A percentile compares a stretch with the other conserved stretches of the same genome.
phyloP scores from a whole-genome alignment of 1,140 invertebrate species.

The Mya arenaria region DNA sequence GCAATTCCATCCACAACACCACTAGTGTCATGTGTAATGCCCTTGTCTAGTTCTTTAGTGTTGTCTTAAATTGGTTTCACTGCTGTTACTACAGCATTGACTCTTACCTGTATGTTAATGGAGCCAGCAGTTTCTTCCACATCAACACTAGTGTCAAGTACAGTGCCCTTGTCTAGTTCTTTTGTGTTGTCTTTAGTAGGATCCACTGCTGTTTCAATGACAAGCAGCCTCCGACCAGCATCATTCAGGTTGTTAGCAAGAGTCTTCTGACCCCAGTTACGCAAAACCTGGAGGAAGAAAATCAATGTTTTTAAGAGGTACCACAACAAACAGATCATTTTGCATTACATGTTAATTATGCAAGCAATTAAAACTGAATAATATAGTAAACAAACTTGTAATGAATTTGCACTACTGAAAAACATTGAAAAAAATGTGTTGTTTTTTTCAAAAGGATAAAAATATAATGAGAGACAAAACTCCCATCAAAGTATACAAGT shows the following conservation, averaged over 20 bases:
- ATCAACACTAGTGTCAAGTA: conserved; percentile 52
- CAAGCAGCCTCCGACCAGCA: conserved; percentile 73
- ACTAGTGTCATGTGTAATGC: conserved; percentile 47
- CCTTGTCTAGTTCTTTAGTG: conserved; percentile 48
- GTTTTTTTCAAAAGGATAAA: too few relatives aligned
- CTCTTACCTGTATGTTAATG: conserved; percentile 49
- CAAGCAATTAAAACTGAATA: too few relatives aligned
- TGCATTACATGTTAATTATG: too few relatives aligned
- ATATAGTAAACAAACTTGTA: too few relatives aligned
- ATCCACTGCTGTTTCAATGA: conserved; percentile 63
- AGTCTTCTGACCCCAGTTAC: conserved; percentile 77
- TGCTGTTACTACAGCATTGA: conserved; percentile 63
- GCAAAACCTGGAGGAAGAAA: too few relatives aligned
- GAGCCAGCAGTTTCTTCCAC: conserved; percentile 58
- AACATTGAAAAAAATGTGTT: too few relatives aligned
- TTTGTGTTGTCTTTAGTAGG: conserved; percentile 50
- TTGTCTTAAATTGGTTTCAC: conserved; percentile 53
- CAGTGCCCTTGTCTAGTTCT: conserved; percentile 45
- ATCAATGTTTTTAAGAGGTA: too few relatives aligned
- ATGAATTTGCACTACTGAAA: too few relatives aligned
- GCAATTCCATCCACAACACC: conserved; percentile 58
- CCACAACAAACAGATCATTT: too few relatives aligned
- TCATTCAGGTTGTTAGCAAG: conserved; percentile 78
- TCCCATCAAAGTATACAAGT: too few relatives aligned
- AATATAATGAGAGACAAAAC: too few relatives aligned